Conservation (phyloP, 1,140 invertebrate species). For the Homalodisca vitripennis region DNA sequence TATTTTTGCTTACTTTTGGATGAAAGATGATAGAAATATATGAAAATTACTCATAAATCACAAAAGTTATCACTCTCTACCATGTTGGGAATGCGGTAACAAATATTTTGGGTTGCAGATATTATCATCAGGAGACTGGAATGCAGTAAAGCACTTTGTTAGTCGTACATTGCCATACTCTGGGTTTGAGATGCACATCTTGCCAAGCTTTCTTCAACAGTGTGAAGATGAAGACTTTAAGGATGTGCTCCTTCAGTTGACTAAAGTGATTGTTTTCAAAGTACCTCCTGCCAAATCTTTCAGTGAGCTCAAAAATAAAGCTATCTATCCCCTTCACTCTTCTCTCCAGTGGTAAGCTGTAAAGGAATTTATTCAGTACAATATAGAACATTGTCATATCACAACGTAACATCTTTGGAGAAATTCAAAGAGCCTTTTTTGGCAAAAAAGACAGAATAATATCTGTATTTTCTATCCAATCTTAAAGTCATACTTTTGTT, state of each 20-base stretch:
- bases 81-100: too few species aligned
- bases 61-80: too few species aligned
- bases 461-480: too few species aligned
- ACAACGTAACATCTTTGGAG: too few species aligned
- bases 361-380: too few species aligned
- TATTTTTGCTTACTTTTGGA: too few species aligned
- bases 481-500: too few species aligned
- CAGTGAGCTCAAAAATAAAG: slow-evolving; percentile 25
- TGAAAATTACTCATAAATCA: too few species aligned
- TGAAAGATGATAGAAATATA: too few species aligned
- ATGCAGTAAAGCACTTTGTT: slow-evolving; percentile 58
- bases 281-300: slow-evolving; percentile 25
- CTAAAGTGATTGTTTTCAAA: slow-evolving; percentile 58
- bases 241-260: slow-evolving; percentile 58
- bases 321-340: slow-evolving; percentile 31
- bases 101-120: slow-evolving; percentile 46
- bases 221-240: slow-evolving; percentile 51
- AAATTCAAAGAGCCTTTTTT: too few species aligned
- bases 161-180: slow-evolving; percentile 62
- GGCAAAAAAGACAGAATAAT: too few species aligned
- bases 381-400: too few species aligned
- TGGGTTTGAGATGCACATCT: slow-evolving; percentile 69
- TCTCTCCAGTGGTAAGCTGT: slow-evolving; percentile 11
- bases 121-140: slow-evolving; percentile 53
- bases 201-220: slow-evolving; percentile 65